Conservation (phyloP, 1,140 invertebrate species). For the Cepaea nemoralis region DNA sequence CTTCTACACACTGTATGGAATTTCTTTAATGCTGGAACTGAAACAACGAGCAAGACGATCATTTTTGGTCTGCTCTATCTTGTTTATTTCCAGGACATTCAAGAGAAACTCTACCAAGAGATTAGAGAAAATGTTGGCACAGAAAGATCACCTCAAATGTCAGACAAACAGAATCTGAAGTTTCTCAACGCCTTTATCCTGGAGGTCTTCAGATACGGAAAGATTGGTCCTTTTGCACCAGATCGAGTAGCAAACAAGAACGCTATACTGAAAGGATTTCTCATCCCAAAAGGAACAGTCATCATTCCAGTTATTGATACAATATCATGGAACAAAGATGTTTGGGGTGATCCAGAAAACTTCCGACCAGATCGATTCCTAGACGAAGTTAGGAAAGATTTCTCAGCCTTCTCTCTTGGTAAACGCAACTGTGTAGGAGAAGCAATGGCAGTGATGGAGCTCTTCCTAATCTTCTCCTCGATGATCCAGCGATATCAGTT, state of each 20-base stretch:
- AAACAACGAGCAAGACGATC: conserved; percentile 48
- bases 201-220: conserved; percentile 32
- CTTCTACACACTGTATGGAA: conserved; percentile 27
- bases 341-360: conserved; percentile 79
- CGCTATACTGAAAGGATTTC: conserved; percentile 57
- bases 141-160: conserved; percentile 73
- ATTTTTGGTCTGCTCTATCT: conserved; percentile 86
- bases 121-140: conserved; percentile 87
- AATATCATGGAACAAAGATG: conserved; percentile 59
- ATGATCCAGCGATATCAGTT: background rate
- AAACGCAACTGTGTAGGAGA: conserved; percentile 8
- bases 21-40: conserved; percentile 52
- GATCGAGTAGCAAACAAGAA: conserved; percentile 58
- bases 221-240: conserved; percentile 64
- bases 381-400: conserved; percentile 41
- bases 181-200: conserved; percentile 50
- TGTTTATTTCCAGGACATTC: conserved; percentile 80
- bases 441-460: background rate
- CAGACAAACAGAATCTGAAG: conserved; percentile 43
- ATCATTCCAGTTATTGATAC: conserved; percentile 63
- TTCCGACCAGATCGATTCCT: conserved; percentile 79
- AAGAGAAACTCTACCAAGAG: conserved; percentile 86
- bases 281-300: conserved; percentile 61
- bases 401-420: conserved; percentile 38
- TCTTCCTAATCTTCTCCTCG: background rate